These are phyloP conservation scores for Phylloscopus trochiloides DNA, from an alignment of 2,113 vertebrate species.

Conservation along the genomic window DNA sequence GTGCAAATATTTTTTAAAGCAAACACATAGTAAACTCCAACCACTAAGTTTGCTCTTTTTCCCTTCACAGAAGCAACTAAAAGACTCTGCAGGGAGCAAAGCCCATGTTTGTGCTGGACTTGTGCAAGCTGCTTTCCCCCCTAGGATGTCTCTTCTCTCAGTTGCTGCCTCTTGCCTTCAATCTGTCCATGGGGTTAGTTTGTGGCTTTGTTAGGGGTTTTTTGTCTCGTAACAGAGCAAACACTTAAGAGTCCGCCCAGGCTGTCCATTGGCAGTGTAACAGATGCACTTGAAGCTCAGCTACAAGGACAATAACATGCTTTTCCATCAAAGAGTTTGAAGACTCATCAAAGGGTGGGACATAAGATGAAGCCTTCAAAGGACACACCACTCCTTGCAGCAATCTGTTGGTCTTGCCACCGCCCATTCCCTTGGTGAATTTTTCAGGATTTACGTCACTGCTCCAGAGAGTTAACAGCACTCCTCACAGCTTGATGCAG, in stretches of 20 bases:
- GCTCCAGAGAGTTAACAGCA: not conserved
- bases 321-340: not conserved
- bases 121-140: accelerated
- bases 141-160: not conserved
- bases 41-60: not conserved
- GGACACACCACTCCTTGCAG: not conserved
- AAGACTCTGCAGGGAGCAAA: not conserved
- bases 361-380: not conserved
- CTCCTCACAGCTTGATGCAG: not conserved
- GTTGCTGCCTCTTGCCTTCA: not conserved
- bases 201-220: not conserved
- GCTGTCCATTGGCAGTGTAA: not conserved
- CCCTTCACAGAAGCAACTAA: not conserved
- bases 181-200: not conserved
- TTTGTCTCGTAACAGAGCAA: not conserved
- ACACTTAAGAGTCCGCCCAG: not conserved
- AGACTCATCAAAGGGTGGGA: not conserved
- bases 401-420: not conserved
- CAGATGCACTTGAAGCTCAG: not conserved
- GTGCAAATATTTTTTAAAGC: not conserved
- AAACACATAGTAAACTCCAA: not conserved
- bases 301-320: not conserved
- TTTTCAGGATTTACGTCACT: not conserved
- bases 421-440: slow-evolving; percentile 31
- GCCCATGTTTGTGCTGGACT: not conserved